A percentile compares a stretch with the other conserved stretches of the same genome.
These are phyloP conservation scores for Theropithecus gelada DNA, from an alignment of 2,113 vertebrate species.

Conservation along the genomic window DNA sequence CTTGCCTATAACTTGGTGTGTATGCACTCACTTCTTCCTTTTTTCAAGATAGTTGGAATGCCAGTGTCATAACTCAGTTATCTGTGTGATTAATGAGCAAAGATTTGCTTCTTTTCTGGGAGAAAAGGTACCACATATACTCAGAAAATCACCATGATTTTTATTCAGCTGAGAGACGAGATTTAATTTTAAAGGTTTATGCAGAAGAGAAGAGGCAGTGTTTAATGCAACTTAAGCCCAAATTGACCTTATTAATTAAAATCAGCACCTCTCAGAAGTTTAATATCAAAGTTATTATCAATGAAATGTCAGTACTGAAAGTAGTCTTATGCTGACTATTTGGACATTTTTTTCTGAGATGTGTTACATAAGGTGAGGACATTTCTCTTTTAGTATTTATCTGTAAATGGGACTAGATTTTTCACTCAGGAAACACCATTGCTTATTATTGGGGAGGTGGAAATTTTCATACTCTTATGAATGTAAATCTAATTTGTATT, in stretches of 20 bases:
- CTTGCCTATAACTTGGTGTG: no score
- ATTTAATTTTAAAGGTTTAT: slow-evolving; percentile 32
- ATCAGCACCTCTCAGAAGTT: slow-evolving; percentile 18
- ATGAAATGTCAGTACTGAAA: not conserved
- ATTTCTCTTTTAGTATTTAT: not conserved
- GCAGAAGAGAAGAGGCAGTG: not conserved
- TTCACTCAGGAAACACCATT: not conserved
- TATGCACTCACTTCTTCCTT: not conserved
- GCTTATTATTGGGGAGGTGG: not conserved
- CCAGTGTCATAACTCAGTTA: not conserved
- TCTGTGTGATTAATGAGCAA: not conserved
- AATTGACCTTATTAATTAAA: slow-evolving; percentile 51
- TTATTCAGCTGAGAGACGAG: not conserved
- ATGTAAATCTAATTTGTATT: not conserved
- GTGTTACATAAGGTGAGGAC: not conserved
- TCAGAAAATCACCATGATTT: not conserved
- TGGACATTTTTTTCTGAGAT: not conserved
- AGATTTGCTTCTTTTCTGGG: not conserved
- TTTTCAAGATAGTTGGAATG: not conserved
- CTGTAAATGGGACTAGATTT: not conserved
- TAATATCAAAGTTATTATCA: slow-evolving; percentile 9
- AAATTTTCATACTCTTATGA: not conserved
- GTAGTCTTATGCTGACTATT: not conserved
- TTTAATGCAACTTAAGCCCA: slow-evolving; percentile 23
- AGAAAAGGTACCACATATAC: not conserved